Evolutionary conservation across 1,140 invertebrate genomes (phyloP).

Genomic region (Platorchestia sp.): DNA sequence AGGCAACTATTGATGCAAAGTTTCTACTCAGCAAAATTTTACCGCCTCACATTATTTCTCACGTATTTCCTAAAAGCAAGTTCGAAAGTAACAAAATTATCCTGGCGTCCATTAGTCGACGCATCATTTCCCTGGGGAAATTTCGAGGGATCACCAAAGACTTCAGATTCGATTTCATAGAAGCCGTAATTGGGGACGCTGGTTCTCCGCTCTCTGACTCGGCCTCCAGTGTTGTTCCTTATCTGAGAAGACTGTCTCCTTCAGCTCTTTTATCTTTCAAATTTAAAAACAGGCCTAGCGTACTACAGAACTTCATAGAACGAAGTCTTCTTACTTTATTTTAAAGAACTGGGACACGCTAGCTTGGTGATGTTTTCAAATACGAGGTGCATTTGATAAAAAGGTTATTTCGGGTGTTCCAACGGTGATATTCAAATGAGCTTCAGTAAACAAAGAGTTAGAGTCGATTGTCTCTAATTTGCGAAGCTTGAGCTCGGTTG

Average conservation of each 20-base stretch:
- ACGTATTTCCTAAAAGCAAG: neutral
- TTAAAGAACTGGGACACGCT: neutral
- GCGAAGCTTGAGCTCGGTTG: too few relatives aligned
- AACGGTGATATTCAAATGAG: too few relatives aligned
- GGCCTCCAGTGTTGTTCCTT: neutral
- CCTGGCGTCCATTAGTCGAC: neutral
- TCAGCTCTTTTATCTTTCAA: neutral
- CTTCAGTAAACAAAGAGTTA: too few relatives aligned
- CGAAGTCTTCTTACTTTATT: neutral
- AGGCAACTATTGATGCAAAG: neutral
- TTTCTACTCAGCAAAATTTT: neutral
- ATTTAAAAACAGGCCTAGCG: neutral
- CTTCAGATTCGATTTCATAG: constrained; percentile 42
- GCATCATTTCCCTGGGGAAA: constrained; percentile 52
- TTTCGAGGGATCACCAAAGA: neutral
- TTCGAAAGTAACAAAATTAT: neutral
- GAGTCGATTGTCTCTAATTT: too few relatives aligned
- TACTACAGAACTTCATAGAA: neutral
- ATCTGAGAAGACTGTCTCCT: neutral
- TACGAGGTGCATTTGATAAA: too few relatives aligned
- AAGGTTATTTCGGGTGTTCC: too few relatives aligned
- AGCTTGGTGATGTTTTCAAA: too few relatives aligned
- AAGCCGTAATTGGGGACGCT: constrained; percentile 2
- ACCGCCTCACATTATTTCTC: neutral
- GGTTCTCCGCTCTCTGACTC: neutral